A percentile compares a stretch with the other conserved stretches of the same genome.
phyloP scores from a whole-genome alignment of 2,888 invertebrate genomes.

The Macrophya alboannulata region DNA sequence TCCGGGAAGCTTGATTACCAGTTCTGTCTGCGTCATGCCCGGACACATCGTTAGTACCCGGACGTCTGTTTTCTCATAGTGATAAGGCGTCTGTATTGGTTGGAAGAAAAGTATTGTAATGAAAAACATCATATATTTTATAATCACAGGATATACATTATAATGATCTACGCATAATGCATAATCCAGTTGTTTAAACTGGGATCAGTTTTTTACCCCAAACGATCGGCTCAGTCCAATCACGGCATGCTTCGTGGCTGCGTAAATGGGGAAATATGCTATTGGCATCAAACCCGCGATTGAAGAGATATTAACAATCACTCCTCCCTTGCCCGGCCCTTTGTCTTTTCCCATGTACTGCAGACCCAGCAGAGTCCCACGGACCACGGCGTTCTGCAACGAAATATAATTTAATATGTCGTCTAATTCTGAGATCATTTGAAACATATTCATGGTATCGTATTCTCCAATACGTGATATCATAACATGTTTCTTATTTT shows the following conservation, averaged over 20 bases:
- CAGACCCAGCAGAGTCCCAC: conserved; percentile 78
- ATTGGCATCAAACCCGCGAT: conserved; percentile 82
- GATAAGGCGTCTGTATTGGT: conserved; percentile 68
- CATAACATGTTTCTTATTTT: no score
- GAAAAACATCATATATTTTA: not conserved
- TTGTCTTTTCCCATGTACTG: conserved; percentile 80
- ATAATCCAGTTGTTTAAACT: no score
- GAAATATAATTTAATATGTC: not conserved
- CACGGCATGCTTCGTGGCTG: conserved; percentile 82
- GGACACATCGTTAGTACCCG: conserved; percentile 77
- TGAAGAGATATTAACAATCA: conserved; percentile 85
- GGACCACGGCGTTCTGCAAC: conserved; percentile 78
- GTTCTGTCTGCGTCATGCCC: conserved; percentile 74
- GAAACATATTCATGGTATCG: not conserved
- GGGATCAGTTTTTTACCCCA: conserved; percentile 72
- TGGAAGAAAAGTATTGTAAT: not conserved
- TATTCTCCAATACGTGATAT: no score
- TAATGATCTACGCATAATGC: no score
- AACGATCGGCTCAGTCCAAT: conserved; percentile 80
- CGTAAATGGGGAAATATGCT: conserved; percentile 82
- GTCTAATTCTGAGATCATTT: not conserved
- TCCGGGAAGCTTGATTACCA: conserved; percentile 70
- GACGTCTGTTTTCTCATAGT: conserved; percentile 74
- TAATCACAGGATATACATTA: no score
- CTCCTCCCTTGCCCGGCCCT: conserved; percentile 82